Percentiles rank a stretch among this genome's conserved stretches.
Conservation (phyloP, 2,113 vertebrate genomes). For the Perccottus glenii region DNA sequence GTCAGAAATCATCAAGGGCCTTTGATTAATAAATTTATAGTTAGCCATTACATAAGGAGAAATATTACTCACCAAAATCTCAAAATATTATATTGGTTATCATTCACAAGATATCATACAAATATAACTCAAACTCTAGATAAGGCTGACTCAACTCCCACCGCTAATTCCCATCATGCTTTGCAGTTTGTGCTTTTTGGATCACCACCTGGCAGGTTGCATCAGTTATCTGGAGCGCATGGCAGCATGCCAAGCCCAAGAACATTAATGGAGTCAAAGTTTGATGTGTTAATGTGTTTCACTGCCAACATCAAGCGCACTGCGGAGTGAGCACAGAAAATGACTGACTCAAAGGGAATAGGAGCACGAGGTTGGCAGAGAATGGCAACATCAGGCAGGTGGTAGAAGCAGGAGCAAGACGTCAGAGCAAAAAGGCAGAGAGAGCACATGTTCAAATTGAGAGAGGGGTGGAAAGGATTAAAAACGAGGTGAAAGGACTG, state of each 20-base stretch:
- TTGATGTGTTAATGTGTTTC: constrained; percentile 58
- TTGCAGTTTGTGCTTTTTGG: constrained; percentile 14
- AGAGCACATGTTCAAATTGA: background rate
- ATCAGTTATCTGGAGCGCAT: constrained; percentile 26
- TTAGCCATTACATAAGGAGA: background rate
- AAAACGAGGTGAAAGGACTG: background rate
- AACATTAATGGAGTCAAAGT: constrained; percentile 52
- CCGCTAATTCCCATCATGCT: constrained; percentile 1
- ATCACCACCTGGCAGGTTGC: constrained; percentile 38
- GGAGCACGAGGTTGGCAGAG: constrained; percentile 5
- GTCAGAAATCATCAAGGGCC: no score
- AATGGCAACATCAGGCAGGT: constrained; percentile 7
- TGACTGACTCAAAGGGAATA: constrained; percentile 34
- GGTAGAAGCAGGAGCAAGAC: background rate
- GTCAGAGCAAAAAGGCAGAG: background rate
- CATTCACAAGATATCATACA: background rate
- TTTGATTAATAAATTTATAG: no score
- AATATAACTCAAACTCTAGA: constrained; percentile 12
- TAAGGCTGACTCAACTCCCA: background rate
- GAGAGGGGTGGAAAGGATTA: background rate
- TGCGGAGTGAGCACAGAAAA: constrained; percentile 29
- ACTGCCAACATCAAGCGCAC: constrained; percentile 51
- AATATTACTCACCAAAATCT: no score
- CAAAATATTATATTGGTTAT: no score
- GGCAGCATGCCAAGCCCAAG: constrained; percentile 41